Base-by-base conservation (phyloP, 92 coral and sea anemone species). In the Bergia sp. region DNA sequence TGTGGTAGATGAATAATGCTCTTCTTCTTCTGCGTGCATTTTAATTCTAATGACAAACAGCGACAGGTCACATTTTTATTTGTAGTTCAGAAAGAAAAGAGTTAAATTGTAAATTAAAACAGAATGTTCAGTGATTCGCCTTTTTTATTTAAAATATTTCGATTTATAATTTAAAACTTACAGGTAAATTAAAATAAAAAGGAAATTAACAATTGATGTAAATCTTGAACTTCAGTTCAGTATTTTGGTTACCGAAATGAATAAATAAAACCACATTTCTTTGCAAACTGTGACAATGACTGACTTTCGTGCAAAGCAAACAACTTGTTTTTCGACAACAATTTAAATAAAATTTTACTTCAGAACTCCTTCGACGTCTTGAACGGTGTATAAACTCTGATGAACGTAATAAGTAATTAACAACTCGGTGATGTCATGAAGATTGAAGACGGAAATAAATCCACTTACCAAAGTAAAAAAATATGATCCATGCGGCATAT, bases 391-490 rank as follows among this genome's bases (percentile, higher is more conserved):
- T 8, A 37, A 37, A 29, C 3, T 36, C 38, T 37, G 15, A 45
- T 8, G 7, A 8, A 45, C 29, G 49, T 45, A 8, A 45, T 29
- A 45, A 8, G 49, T 8, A 45, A 53, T 53, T 53, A 53, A 12
- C 10, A 18, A 53, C 58, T 11, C 58, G 58, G 44, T 39, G 40
- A 74, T n/a, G 78, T 76, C 80, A 39, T 61, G 69, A 21, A 42
- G 9, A 76, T 76, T 76, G 80, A 41, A 76, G 53, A 53, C 80
- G 80, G 80, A 76, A 76, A 42, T 40, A 41, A 4, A 41, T 39
- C 4, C 7, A 45, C 49, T 7, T 76, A n/a, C 45, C 36, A 53
- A 76, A 44, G 43, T 39, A 10, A 76, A 76, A 29, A 76, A 40
- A 20, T 40, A 39, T 41, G 36, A 76, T 18, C 45, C 12, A 40